A percentile compares a stretch with the other conserved stretches of the same genome.
phyloP scores from a whole-genome alignment of 23 tunicate species.

The Styela clava region DNA sequence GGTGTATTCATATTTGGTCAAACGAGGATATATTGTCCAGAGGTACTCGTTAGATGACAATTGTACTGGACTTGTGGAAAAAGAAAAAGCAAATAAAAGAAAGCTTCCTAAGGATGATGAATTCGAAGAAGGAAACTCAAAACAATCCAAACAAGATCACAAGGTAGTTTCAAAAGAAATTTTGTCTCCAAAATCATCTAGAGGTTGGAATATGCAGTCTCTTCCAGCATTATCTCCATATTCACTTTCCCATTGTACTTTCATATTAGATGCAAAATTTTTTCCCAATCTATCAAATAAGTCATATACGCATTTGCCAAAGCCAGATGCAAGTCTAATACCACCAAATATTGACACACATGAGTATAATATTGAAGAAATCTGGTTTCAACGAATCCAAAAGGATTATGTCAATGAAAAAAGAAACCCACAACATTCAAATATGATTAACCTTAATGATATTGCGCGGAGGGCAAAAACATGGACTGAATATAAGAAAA shows the following conservation, averaged over 20 bases:
- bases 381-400: slow-evolving; percentile 38
- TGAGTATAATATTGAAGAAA: slow-evolving; percentile 20
- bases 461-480: slow-evolving; percentile 29
- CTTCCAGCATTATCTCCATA: not conserved
- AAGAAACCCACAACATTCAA: slow-evolving; percentile 39
- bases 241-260: not conserved
- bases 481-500: slow-evolving; percentile 51
- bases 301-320: not conserved
- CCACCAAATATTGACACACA: slow-evolving; percentile 19
- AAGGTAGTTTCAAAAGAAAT: not conserved
- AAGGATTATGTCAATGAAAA: not conserved
- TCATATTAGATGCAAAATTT: no score
- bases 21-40: slow-evolving; percentile 60
- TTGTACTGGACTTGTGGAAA: not conserved
- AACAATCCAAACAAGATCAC: not conserved
- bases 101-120: not conserved
- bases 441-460: slow-evolving; percentile 16
- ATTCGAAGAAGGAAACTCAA: not conserved
- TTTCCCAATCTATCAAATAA: slow-evolving; percentile 12
- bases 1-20: slow-evolving; percentile 54
- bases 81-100: not conserved
- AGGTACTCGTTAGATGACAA: no score
- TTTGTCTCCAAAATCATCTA: not conserved
- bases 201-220: not conserved
- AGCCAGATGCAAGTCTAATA: slow-evolving; percentile 9